Base-by-base conservation (phyloP, 2,113 vertebrate genomes). In the Ellobius talpinus region DNA sequence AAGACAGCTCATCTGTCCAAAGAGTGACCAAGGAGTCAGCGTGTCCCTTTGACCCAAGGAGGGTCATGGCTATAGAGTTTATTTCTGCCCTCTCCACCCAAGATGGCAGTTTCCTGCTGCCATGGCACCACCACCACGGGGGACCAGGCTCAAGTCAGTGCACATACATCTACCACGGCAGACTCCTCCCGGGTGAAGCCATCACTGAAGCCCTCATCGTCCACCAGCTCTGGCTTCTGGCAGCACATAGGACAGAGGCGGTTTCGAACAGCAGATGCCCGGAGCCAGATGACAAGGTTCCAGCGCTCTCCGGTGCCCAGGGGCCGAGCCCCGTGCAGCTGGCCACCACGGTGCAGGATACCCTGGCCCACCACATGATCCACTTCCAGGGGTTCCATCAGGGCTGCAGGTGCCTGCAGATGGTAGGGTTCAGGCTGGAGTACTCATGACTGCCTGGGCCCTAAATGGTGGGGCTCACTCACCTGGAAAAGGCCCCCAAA, bases 281-380 rank as follows among this genome's bases (percentile, higher is more conserved):
- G 98, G 98, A 99, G 99, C 99, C 99, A 99, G 65, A 99, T 0
- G 6, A 99, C 98, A 66, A 99, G 99, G 97, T 99, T 99, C 99
- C 99, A 99, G 85, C 99, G 99, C 91, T 99, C 98, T 0, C 99
- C 99, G 0, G 99, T 98, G 68, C 98, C 98, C 92, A 99, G 99
- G 94, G 99, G 99, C 94, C 99, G 98, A 0, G 99, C 99, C 1
- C 99, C 99, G 0, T 99, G 99, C 97, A 99, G 99, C 94, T 99
- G 99, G 81, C 99, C 99, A 0, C 99, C 99, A 0, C 99, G 98
- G 96, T 99, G 99, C 23, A 99, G 98, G 97, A 99, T 89, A 16
- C 99, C 99, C 52, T 98, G 98, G 0, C 98, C 96, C 2, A 98
- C 94, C n/a, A 97, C 65, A 0, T 99, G 99, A 36, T 99, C 97